These are phyloP conservation scores for Propithecus perrieri DNA, from an alignment of 2,797 vertebrate genomes.

Conservation along the genomic window DNA sequence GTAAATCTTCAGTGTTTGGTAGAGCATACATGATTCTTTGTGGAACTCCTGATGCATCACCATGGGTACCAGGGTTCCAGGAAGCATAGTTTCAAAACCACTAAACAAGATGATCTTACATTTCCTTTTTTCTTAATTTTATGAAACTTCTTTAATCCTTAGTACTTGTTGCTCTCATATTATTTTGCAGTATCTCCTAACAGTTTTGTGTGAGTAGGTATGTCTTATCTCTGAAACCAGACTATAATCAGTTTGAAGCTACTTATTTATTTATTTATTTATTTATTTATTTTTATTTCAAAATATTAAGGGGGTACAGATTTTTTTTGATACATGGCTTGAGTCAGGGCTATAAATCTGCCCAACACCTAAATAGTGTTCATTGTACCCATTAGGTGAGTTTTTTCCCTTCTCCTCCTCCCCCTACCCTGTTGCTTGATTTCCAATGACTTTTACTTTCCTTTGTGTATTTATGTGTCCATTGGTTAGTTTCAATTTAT, in stretches of 20 bases:
- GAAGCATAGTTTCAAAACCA: constrained; percentile 68
- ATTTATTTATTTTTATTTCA: too few relatives aligned
- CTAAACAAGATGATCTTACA: constrained; percentile 50
- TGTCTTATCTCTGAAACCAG: constrained; percentile 26
- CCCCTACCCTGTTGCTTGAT: too few relatives aligned
- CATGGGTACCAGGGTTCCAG: constrained; percentile 56
- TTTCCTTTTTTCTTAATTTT: constrained; percentile 63
- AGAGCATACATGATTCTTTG: constrained; percentile 47
- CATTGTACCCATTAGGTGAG: too few relatives aligned
- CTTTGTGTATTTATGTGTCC: too few relatives aligned
- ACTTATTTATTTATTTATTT: too few relatives aligned
- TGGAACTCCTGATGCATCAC: not conserved
- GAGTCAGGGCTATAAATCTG: too few relatives aligned
- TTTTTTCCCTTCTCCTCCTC: too few relatives aligned
- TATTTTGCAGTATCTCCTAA: constrained; percentile 40
- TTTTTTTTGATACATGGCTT: too few relatives aligned
- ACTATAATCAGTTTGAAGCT: not conserved
- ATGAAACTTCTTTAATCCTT: constrained; percentile 41
- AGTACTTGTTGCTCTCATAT: constrained; percentile 7
- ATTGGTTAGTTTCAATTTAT: too few relatives aligned
- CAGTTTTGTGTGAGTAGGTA: constrained; percentile 27
- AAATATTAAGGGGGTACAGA: too few relatives aligned
- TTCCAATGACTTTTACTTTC: too few relatives aligned
- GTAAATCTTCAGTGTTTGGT: constrained; percentile 44
- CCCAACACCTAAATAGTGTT: too few relatives aligned